A percentile compares a stretch with the other conserved stretches of the same genome.
Evolutionary conservation across 2,113 vertebrate genomes (phyloP).

Genomic region (Notiomystis cincta): DNA sequence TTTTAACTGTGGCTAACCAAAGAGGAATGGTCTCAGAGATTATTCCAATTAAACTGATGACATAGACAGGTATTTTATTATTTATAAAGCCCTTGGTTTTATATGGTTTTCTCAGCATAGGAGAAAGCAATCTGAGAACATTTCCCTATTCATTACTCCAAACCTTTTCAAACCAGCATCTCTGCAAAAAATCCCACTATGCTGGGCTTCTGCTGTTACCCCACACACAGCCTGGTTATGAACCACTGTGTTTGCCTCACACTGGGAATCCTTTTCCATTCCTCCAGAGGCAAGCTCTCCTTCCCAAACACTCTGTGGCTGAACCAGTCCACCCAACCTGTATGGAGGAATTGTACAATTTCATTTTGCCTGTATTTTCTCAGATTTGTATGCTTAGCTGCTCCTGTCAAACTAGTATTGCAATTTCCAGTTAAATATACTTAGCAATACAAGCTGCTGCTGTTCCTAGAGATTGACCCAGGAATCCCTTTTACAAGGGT

Average conservation of each 20-base stretch:
- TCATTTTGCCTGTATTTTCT: neutral
- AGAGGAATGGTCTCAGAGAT: neutral
- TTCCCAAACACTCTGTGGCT: neutral
- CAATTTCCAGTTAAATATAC: neutral
- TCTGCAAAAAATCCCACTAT: neutral
- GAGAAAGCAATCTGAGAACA: neutral
- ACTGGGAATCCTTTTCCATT: neutral
- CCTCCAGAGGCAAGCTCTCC: neutral
- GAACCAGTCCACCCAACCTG: neutral
- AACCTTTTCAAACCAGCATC: neutral
- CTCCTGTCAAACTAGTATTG: neutral
- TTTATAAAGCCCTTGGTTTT: neutral
- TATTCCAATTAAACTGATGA: neutral
- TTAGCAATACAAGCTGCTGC: neutral
- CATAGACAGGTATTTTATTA: neutral
- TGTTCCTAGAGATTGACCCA: neutral
- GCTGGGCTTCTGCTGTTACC: neutral
- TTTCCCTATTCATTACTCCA: neutral
- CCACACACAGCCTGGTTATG: neutral
- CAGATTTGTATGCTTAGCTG: neutral
- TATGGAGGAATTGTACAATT: neutral
- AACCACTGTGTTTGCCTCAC: neutral
- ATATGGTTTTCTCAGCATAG: neutral
- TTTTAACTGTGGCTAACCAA: neutral
- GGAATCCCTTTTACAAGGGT: neutral